phyloP scores from a whole-genome alignment of 2,888 invertebrate species.

The Xestia rhomboidea region DNA sequence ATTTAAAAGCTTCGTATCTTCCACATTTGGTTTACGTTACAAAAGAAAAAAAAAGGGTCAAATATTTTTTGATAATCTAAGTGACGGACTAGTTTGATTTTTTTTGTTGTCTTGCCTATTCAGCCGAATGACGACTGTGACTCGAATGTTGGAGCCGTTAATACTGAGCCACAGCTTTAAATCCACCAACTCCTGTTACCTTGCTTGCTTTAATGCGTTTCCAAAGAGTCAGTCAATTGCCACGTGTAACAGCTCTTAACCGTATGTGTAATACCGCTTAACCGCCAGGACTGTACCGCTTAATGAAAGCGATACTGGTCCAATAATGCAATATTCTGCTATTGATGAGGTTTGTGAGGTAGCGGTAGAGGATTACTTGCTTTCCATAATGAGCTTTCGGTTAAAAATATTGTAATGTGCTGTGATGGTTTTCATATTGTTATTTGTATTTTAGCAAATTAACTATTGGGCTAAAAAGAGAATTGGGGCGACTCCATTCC shows the following conservation, averaged over 20 bases:
- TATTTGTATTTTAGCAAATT: not conserved
- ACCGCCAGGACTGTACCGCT: slow-evolving; percentile 21
- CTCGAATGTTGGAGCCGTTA: not conserved
- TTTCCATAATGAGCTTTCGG: slow-evolving; percentile 30
- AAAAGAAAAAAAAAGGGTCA: too few relatives aligned
- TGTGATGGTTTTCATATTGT: not conserved
- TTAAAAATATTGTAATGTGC: slow-evolving; percentile 14
- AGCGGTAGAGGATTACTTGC: slow-evolving; percentile 50
- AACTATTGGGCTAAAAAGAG: not conserved
- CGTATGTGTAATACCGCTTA: slow-evolving; percentile 14
- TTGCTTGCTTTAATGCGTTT: not conserved
- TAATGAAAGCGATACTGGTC: slow-evolving; percentile 50
- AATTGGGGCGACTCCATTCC: not conserved
- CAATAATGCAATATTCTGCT: slow-evolving; percentile 50
- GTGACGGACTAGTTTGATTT: too few relatives aligned
- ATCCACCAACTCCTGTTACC: not conserved
- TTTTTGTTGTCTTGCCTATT: too few relatives aligned
- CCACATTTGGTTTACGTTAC: too few relatives aligned
- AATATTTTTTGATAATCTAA: too few relatives aligned
- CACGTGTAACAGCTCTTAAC: not conserved
- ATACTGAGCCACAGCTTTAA: not conserved
- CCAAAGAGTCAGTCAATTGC: not conserved
- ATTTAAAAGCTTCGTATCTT: too few relatives aligned
- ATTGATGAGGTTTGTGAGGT: slow-evolving; percentile 54
- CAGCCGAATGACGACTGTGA: not conserved